A percentile compares a stretch with the other conserved stretches of the same genome.
These are phyloP conservation scores for Automeris io DNA, from an alignment of 2,888 invertebrate genomes.

Conservation along the genomic window DNA sequence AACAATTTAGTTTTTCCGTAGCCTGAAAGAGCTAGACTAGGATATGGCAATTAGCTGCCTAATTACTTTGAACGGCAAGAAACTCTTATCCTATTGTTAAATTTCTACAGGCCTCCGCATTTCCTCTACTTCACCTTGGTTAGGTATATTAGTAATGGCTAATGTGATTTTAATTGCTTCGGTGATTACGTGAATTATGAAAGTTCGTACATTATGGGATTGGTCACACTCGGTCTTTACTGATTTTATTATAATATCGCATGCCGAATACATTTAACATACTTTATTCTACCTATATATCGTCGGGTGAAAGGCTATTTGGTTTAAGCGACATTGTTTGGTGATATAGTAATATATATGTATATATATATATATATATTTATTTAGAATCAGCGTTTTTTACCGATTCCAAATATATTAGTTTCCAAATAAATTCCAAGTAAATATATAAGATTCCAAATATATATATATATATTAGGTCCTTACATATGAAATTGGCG, in stretches of 20 bases:
- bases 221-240: constrained; percentile 5
- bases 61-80: neutral
- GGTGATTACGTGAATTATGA: constrained; percentile 33
- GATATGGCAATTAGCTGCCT: neutral
- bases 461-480: no score
- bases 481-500: no score
- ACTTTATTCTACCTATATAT: no score
- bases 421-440: no score
- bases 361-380: no score
- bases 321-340: no score
- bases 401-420: no score
- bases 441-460: no score
- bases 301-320: no score
- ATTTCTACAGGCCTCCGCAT: neutral
- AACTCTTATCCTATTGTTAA: neutral
- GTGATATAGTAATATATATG: no score
- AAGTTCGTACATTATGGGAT: constrained; percentile 15
- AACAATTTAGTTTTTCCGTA: neutral
- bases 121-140: neutral
- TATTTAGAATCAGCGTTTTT: no score
- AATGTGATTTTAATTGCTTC: constrained; percentile 43
- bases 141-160: constrained; percentile 16
- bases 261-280: no score
- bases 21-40: neutral
- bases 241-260: neutral